Evolutionary conservation across 2,113 vertebrate species (phyloP).

Genomic region (Atrichornis clamosus): DNA sequence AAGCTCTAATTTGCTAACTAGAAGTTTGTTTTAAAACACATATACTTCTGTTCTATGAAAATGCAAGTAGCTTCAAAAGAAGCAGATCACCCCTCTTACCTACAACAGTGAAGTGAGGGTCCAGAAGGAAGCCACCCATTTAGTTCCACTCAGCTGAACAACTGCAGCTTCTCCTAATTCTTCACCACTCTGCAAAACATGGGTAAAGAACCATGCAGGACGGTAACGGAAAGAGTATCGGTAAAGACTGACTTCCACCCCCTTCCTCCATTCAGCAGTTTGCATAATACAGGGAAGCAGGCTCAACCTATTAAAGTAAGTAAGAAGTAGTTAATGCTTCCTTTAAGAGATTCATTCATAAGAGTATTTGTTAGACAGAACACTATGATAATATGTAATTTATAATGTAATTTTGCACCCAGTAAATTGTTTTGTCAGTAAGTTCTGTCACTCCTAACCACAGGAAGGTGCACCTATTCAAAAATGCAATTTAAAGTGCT

Average conservation of each 20-base stretch:
- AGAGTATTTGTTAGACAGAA: background rate
- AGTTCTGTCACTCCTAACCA: background rate
- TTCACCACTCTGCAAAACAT: constrained; percentile 45
- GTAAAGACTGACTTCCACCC: constrained; percentile 5
- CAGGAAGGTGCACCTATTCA: background rate
- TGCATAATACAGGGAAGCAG: constrained; percentile 30
- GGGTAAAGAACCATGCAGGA: constrained; percentile 26
- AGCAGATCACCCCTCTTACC: constrained; percentile 24
- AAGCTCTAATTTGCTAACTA: background rate
- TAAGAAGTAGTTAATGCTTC: constrained; percentile 26
- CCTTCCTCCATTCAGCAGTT: constrained; percentile 34
- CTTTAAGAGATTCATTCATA: constrained; percentile 11
- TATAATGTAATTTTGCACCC: background rate
- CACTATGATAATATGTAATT: background rate
- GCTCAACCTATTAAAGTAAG: constrained; percentile 42
- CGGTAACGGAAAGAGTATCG: background rate
- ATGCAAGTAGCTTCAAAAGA: background rate
- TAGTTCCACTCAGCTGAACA: constrained; percentile 41
- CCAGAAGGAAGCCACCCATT: constrained; percentile 42
- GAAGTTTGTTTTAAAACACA: background rate
- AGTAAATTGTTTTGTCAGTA: background rate
- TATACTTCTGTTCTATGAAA: background rate
- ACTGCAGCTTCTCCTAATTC: constrained; percentile 44
- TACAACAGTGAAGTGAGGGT: constrained; percentile 32
- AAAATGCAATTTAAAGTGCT: background rate